Evolutionary conservation across 2,797 vertebrate species (phyloP).

Genomic region (Rhinoraja longicauda): DNA sequence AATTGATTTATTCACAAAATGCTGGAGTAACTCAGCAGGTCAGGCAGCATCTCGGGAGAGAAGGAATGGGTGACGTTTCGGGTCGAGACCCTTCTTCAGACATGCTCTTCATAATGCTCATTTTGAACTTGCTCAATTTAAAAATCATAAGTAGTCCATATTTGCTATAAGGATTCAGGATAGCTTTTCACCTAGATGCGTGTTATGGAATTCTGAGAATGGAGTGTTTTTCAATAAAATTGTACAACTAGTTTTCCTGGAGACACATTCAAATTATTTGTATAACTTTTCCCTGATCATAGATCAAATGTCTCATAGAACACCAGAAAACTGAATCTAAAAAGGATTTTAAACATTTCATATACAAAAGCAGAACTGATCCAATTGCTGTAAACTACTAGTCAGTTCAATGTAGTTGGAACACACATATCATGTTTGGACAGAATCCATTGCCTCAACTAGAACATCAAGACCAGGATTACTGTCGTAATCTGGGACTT

Average conservation of each 20-base stretch:
- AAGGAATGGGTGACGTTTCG: too few relatives aligned
- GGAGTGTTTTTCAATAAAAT: not conserved
- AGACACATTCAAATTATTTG: not conserved
- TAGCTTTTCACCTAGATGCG: not conserved
- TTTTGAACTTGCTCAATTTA: not conserved
- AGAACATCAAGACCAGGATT: not conserved
- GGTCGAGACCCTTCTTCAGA: too few relatives aligned
- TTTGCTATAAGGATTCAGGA: not conserved
- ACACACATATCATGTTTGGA: not conserved
- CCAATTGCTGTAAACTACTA: not conserved
- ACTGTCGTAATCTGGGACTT: not conserved
- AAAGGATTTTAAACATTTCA: not conserved
- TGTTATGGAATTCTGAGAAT: not conserved
- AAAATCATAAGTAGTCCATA: conserved; percentile 6
- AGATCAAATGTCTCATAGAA: not conserved
- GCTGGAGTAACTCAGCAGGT: too few relatives aligned
- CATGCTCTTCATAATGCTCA: not conserved
- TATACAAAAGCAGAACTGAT: not conserved
- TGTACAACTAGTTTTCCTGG: not conserved
- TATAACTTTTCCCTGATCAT: not conserved
- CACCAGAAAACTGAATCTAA: not conserved
- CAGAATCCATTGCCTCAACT: not conserved
- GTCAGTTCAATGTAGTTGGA: not conserved
- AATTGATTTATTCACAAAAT: too few relatives aligned
- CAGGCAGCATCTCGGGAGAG: too few relatives aligned